Percentiles rank a stretch among this genome's conserved stretches.
phyloP scores from a whole-genome alignment of 2,113 vertebrate species.

The Nycticebus coucang region DNA sequence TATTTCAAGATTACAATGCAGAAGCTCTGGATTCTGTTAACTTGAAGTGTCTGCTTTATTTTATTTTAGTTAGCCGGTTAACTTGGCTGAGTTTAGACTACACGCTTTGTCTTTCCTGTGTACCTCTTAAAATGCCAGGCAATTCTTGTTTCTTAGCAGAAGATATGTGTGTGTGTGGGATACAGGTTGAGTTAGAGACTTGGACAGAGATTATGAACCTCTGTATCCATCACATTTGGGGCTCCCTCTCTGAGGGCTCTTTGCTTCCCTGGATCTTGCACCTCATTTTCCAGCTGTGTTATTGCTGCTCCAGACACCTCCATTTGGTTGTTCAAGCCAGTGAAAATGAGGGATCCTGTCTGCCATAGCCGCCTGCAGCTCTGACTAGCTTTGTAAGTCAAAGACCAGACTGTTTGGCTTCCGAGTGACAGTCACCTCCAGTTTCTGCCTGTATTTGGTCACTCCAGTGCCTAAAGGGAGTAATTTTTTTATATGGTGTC shows the following conservation, averaged over 20 bases:
- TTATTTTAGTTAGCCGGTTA: not conserved
- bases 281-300: not conserved
- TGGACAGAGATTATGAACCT: not conserved
- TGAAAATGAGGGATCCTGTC: not conserved
- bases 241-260: not conserved
- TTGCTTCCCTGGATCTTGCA: not conserved
- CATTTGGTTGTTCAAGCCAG: not conserved
- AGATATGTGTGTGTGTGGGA: accelerated
- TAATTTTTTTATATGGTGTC: not conserved
- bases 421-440: not conserved
- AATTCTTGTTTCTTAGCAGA: not conserved
- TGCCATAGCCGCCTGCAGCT: not conserved
- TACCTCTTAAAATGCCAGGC: not conserved
- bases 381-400: not conserved
- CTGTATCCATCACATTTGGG: not conserved
- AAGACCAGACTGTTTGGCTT: not conserved
- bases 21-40: not conserved
- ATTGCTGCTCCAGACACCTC: not conserved
- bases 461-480: not conserved
- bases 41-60: not conserved
- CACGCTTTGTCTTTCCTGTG: not conserved
- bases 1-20: not conserved
- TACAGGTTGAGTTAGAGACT: not conserved
- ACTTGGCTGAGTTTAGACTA: not conserved
- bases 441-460: not conserved